Percentiles rank a stretch among this genome's conserved stretches.
Evolutionary conservation across 2,797 vertebrate genomes (phyloP).

Genomic region (Prunella strophiata): DNA sequence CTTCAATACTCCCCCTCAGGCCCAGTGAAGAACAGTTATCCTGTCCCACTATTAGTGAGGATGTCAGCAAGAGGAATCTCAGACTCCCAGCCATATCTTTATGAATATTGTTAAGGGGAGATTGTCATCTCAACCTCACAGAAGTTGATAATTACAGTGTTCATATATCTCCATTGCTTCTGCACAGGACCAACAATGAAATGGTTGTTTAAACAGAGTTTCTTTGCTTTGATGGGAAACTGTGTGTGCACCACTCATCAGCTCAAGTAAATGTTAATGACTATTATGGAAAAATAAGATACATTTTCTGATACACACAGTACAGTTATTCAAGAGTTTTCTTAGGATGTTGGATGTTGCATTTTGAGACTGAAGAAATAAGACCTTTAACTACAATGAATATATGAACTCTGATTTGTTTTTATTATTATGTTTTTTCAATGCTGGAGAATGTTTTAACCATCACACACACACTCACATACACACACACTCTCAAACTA

Average conservation of each 20-base stretch:
- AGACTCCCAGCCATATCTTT: neutral
- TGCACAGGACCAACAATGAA: constrained; percentile 52
- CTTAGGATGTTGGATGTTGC: constrained; percentile 24
- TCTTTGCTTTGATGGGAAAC: constrained; percentile 22
- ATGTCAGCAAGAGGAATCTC: neutral
- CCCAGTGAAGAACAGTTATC: neutral
- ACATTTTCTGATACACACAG: constrained; percentile 21
- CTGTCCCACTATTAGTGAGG: neutral
- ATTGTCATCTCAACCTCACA: constrained; percentile 8
- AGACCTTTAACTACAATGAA: neutral
- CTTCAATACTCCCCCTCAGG: neutral
- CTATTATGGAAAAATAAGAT: constrained; percentile 22
- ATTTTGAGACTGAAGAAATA: neutral
- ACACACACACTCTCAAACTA: constrained; percentile 40
- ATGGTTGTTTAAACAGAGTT: constrained; percentile 8
- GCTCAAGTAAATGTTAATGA: constrained; percentile 43
- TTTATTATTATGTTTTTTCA: neutral
- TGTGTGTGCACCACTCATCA: constrained; percentile 1
- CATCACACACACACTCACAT: neutral
- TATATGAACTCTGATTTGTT: constrained; percentile 16
- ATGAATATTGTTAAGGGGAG: neutral
- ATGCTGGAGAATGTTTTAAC: neutral
- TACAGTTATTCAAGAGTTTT: constrained; percentile 37
- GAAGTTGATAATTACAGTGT: constrained; percentile 20
- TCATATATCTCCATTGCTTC: neutral